Conservation (phyloP, 2,113 vertebrate species). For the Scatophagus argus region DNA sequence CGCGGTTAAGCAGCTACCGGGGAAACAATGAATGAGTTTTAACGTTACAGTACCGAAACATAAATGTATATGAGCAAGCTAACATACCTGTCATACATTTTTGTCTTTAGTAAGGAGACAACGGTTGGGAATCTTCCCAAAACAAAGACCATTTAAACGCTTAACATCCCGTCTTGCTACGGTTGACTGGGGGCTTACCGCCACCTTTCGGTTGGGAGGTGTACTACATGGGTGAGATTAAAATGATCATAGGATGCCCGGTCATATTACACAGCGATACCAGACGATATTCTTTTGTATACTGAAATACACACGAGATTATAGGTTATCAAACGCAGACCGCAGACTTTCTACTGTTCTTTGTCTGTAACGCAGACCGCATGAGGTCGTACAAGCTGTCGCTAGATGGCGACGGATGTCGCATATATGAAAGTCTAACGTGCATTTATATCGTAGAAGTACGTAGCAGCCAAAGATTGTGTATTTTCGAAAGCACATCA, state of each 20-base stretch:
- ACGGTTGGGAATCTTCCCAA: slow-evolving; percentile 49
- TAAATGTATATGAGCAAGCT: not conserved
- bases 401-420: not conserved
- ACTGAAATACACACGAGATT: not conserved
- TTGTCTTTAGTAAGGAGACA: slow-evolving; percentile 51
- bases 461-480: slow-evolving; percentile 13
- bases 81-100: slow-evolving; percentile 82
- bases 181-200: slow-evolving; percentile 3
- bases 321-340: accelerated
- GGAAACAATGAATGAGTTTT: no score
- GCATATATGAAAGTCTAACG: accelerated
- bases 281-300: not conserved
- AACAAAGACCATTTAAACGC: slow-evolving; percentile 81
- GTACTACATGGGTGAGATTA: not conserved
- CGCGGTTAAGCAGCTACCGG: not conserved
- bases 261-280: not conserved
- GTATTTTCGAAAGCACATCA: accelerated
- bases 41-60: slow-evolving; percentile 8
- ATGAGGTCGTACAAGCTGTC: not conserved
- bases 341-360: no score
- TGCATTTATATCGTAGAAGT: slow-evolving; percentile 33
- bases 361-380: no score
- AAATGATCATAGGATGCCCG: no score
- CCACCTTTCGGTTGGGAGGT: slow-evolving; percentile 24
- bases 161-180: not conserved